Conservation (phyloP, 2,888 invertebrate genomes). For the Acanthopleura granulata region DNA sequence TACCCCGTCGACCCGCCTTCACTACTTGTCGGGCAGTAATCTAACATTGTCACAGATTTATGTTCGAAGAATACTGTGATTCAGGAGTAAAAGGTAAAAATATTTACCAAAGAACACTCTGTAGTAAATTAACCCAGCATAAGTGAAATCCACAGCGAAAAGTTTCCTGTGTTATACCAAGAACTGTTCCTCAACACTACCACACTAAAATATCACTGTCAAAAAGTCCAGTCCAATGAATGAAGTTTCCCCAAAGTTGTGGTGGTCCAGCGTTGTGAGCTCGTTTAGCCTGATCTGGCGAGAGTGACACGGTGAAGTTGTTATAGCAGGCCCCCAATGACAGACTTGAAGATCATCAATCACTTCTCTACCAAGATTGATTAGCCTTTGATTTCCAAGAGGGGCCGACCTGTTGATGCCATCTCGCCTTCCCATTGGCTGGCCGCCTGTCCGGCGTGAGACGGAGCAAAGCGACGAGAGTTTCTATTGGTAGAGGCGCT, state of each 20-base stretch:
- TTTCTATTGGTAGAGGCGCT: background rate
- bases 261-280: background rate
- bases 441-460: background rate
- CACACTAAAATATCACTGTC: too few species aligned
- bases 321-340: constrained; percentile 12
- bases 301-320: constrained; percentile 1
- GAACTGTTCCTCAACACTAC: too few species aligned
- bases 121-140: too few species aligned
- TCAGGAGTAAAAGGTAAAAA: too few species aligned
- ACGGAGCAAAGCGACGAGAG: background rate
- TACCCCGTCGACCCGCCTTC: constrained; percentile 37
- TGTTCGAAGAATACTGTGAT: too few species aligned
- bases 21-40: constrained; percentile 53
- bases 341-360: constrained; percentile 18
- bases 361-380: constrained; percentile 14
- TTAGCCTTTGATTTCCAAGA: background rate
- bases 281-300: background rate
- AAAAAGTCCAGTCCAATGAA: too few species aligned
- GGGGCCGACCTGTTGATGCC: constrained; percentile 16
- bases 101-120: too few species aligned
- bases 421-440: constrained; percentile 1
- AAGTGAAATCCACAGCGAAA: too few species aligned
- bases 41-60: constrained; percentile 44
- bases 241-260: too few species aligned
- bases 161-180: too few species aligned